phyloP scores from a whole-genome alignment of 2,888 invertebrate species.

The Parapristionchus giblindavisi region DNA sequence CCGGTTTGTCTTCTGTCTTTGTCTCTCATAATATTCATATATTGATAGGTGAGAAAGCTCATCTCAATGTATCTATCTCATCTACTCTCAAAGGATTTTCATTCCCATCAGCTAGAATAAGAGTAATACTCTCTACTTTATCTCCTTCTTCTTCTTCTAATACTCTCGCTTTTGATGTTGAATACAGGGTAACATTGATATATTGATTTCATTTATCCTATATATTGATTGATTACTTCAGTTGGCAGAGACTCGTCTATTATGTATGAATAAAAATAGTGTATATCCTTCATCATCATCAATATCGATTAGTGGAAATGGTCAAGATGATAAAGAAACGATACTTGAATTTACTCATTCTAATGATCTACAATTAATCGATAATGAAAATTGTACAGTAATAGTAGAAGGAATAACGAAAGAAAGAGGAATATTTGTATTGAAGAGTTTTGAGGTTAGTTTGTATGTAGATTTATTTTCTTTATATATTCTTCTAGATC shows the following conservation, averaged over 20 bases:
- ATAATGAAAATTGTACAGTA: conserved; percentile 4
- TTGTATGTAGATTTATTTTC: neutral
- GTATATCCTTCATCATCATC: neutral
- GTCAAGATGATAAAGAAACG: neutral
- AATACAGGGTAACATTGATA: conserved; percentile 8
- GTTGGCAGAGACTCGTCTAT: conserved; percentile 24
- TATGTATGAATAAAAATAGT: conserved; percentile 17
- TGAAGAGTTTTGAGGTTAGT: conserved; percentile 19
- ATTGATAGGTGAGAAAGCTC: too few species aligned
- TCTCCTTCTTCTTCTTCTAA: conserved; percentile 1
- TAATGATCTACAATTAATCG: neutral
- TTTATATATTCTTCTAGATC: neutral
- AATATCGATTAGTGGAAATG: too few species aligned
- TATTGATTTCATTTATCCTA: neutral
- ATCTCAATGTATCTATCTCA: too few species aligned
- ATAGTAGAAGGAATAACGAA: neutral
- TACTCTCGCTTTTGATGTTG: conserved; percentile 27
- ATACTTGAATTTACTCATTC: neutral
- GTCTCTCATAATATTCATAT: too few species aligned
- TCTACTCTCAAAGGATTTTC: too few species aligned
- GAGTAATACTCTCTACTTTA: neutral
- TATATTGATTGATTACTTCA: neutral
- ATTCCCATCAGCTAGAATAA: conserved; percentile 1
- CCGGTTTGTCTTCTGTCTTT: conserved; percentile 23
- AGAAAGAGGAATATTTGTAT: conserved; percentile 30